Evolutionary conservation across 2,888 invertebrate genomes (phyloP).

Genomic region (Aricia artaxerxes): DNA sequence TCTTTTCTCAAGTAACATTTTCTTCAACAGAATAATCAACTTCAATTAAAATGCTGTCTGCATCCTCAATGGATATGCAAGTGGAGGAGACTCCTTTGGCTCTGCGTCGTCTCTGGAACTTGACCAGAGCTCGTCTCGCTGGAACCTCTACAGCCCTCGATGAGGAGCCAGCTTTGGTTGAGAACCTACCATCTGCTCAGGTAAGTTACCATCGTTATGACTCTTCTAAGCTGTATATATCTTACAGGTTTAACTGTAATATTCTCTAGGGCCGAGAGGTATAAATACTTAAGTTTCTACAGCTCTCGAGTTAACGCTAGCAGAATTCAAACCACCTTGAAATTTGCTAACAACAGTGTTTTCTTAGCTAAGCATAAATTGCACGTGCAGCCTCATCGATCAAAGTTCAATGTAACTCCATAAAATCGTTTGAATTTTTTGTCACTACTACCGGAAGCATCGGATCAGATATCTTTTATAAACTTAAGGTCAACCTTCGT

Average conservation of each 20-base stretch:
- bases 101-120: conserved; percentile 74
- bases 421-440: neutral
- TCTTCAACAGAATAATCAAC: conserved; percentile 31
- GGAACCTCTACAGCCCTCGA: conserved; percentile 70
- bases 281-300: neutral
- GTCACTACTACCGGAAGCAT: conserved; percentile 3
- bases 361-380: neutral
- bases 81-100: conserved; percentile 75
- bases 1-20: neutral
- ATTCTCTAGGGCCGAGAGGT: neutral
- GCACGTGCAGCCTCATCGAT: neutral
- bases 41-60: conserved; percentile 64
- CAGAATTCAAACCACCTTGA: neutral
- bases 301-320: neutral
- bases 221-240: neutral
- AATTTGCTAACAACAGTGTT: neutral
- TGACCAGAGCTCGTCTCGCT: conserved; percentile 73
- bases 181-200: conserved; percentile 69
- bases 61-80: conserved; percentile 80
- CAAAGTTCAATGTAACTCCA: conserved; percentile 7
- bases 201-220: conserved; percentile 47
- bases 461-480: neutral
- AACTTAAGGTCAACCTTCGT: conserved; percentile 23
- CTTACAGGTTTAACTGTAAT: neutral
- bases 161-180: conserved; percentile 66